Conservation (phyloP, 2,113 vertebrate genomes). For the Microcebus murinus region DNA sequence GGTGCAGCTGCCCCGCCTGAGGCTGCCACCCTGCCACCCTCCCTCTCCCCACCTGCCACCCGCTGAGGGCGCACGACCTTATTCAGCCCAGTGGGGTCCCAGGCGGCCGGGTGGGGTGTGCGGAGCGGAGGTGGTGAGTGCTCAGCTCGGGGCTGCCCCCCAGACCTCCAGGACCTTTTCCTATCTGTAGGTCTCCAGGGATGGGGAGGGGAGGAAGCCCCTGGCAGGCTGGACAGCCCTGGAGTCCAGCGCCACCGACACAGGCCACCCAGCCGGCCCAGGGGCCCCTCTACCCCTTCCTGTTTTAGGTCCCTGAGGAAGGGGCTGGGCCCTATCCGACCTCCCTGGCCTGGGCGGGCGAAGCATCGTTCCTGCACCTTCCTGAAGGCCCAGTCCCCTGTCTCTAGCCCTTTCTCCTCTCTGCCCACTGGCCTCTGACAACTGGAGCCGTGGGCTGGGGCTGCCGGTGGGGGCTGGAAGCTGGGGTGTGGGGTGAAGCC, state of each 20-base stretch:
- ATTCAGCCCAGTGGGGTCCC: background rate
- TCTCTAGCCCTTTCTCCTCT: background rate
- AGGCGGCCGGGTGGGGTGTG: background rate
- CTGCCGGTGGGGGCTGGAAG: too few relatives aligned
- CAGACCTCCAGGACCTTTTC: background rate
- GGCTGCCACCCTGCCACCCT: too few relatives aligned
- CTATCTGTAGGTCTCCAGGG: background rate
- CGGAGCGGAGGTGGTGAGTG: background rate
- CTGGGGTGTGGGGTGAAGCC: too few relatives aligned
- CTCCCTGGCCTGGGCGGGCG: fast-evolving
- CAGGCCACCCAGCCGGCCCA: background rate
- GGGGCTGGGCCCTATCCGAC: background rate
- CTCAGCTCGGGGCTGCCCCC: background rate
- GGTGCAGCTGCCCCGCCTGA: background rate
- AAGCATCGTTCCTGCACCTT: fast-evolving
- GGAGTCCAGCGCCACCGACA: fast-evolving
- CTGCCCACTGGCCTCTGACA: background rate
- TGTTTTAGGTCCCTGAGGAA: background rate
- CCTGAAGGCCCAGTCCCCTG: fast-evolving
- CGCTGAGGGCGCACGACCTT: background rate
- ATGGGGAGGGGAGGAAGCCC: background rate
- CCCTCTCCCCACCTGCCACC: background rate
- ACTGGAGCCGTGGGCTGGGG: background rate
- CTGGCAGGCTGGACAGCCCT: background rate
- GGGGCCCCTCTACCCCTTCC: background rate